Percentiles rank a stretch among this genome's conserved stretches.
Conservation (phyloP, 2,888 invertebrate genomes). For the Cordilura impudica region DNA sequence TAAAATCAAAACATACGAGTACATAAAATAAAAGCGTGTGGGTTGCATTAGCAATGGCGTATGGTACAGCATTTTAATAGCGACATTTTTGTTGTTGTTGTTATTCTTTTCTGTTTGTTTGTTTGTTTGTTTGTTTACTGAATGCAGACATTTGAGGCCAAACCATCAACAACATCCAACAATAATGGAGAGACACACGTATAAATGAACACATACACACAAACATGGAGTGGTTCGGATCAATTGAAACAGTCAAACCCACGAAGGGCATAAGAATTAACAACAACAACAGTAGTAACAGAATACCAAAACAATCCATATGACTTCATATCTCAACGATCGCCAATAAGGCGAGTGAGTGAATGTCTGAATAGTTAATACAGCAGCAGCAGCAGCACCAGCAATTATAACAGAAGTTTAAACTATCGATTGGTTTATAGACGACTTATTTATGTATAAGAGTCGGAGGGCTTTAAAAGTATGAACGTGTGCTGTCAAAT, state of each 20-base stretch:
- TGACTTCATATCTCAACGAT: constrained; percentile 45
- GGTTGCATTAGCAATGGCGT: constrained; percentile 54
- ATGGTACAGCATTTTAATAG: constrained; percentile 60
- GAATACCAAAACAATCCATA: too few species aligned
- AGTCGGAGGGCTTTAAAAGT: neutral
- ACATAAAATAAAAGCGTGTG: constrained; percentile 40
- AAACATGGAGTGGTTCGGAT: constrained; percentile 32
- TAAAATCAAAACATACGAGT: constrained; percentile 4
- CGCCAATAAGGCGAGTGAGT: constrained; percentile 23
- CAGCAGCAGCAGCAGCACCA: constrained; percentile 10
- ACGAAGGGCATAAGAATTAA: constrained; percentile 47
- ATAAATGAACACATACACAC: neutral
- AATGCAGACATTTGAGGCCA: constrained; percentile 59
- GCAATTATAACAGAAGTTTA: neutral
- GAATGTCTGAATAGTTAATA: constrained; percentile 25
- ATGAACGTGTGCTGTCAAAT: constrained; percentile 3
- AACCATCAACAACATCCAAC: constrained; percentile 53
- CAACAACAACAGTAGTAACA: constrained; percentile 17
- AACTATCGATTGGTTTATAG: constrained; percentile 13
- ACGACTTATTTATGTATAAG: constrained; percentile 15
- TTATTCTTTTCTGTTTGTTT: neutral
- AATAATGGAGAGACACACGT: constrained; percentile 13
- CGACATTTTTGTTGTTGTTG: constrained; percentile 43
- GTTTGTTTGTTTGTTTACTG: constrained; percentile 17
- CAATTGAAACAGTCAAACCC: constrained; percentile 41